Conservation (phyloP, 2,113 vertebrate genomes). For the Cephalopterus ornatus region DNA sequence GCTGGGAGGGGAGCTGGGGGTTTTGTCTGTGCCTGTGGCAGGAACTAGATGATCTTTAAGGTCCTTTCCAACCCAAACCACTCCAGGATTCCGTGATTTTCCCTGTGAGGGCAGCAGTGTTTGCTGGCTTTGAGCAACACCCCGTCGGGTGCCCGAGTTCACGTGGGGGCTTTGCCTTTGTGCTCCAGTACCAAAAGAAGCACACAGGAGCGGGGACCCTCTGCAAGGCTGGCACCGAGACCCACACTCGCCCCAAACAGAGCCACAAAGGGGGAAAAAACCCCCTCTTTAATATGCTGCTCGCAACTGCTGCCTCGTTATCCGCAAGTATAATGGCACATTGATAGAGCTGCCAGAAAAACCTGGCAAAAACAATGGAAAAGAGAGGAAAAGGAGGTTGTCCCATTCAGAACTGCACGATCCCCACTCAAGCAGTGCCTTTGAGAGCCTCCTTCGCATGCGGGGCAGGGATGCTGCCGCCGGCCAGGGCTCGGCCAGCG, state of each 20-base stretch:
- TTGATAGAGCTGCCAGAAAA: slow-evolving; percentile 20
- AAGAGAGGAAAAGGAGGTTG: background rate
- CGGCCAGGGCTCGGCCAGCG: background rate
- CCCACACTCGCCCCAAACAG: background rate
- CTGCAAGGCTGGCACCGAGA: background rate
- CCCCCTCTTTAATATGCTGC: background rate
- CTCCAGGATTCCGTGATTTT: background rate
- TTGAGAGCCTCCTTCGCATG: slow-evolving; percentile 15
- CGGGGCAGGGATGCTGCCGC: background rate
- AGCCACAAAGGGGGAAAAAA: background rate
- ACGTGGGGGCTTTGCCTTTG: background rate
- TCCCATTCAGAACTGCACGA: background rate
- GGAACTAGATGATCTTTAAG: background rate
- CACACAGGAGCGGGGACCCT: background rate
- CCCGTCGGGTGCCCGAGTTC: background rate
- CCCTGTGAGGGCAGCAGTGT: background rate
- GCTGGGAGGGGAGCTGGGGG: background rate
- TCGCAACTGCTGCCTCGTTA: rapidly evolving
- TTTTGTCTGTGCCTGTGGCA: background rate
- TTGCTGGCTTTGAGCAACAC: background rate
- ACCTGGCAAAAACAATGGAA: background rate
- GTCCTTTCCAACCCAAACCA: background rate
- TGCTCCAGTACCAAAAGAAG: background rate
- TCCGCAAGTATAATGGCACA: background rate
- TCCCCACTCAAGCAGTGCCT: background rate